Evolutionary conservation across 2,797 vertebrate genomes (phyloP), one percentile per base, ranked within the genome.

Genomic region (Arctocebus calabarensis): DNA sequence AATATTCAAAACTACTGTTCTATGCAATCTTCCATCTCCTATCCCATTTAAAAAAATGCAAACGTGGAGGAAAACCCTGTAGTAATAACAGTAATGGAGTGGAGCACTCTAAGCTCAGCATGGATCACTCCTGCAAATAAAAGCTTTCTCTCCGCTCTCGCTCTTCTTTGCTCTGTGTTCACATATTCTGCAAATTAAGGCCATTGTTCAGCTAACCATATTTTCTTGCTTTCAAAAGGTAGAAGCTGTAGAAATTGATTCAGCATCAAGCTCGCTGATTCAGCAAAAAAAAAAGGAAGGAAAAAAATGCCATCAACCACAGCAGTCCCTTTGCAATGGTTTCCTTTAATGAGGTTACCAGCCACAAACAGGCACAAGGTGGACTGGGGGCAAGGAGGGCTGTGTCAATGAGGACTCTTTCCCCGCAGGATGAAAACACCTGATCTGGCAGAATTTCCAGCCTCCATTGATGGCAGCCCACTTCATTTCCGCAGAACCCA

Each of bases 201-300:
- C 3, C 66, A 68, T 52, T 32, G 40, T 90, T 97, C 92, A 94
- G 93, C 92, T 94, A 96, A 95, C 97, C 77, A 32, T 0, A 88
- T 97, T 96, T 97, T 96, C 92, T 73, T 84, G 81, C 32, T 97
- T 98, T 96, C 75, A n/a, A 90, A 95, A 97, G 61, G 75, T 77
- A n/a, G 93, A 95, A 96, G 90, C 94, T 61, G 34, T 17, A 96
- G 94, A 97, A 98, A 98, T 94, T 74, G 92, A 96, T 97, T 96
- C 92, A 70, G 27, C 10, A 96, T 55, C 55, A 91, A 96, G 25
- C 40, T 96, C 71, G 92, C 95, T 97, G 97, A 97, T 85, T 98
- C 98, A 98, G 97, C 94, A 96, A 96, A 88, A 93, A 92, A 57
- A 48, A 43, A n/a, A 10, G 45, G 14, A 4, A 4, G 48, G 48